Conservation (phyloP, 1,140 invertebrate genomes). For the Kradibia gibbosae region DNA sequence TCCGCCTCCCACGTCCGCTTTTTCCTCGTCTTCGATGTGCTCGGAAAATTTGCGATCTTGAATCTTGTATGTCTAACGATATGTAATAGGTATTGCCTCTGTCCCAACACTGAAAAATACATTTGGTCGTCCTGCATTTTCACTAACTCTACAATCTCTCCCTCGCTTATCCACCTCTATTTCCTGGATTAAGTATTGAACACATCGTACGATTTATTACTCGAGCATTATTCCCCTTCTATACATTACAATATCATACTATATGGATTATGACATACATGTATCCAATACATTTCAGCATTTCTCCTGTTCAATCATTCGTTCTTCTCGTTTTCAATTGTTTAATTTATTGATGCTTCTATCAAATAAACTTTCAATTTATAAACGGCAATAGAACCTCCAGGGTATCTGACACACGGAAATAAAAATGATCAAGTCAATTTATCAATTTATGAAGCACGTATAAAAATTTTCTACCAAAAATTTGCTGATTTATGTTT, state of each 20-base stretch:
- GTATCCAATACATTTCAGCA: background rate
- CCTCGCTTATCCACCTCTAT: background rate
- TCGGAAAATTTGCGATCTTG: conserved; percentile 19
- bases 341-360: background rate
- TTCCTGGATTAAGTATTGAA: background rate
- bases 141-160: background rate
- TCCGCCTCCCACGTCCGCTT: background rate
- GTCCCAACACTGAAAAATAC: background rate
- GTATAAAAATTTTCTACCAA: background rate
- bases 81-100: background rate
- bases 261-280: background rate
- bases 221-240: background rate
- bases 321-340: background rate
- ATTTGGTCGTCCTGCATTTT: background rate
- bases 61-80: conserved; percentile 13
- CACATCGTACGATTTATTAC: background rate
- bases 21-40: conserved; percentile 2
- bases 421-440: background rate
- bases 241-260: background rate
- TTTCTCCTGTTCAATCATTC: background rate
- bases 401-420: background rate
- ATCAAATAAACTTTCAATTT: background rate
- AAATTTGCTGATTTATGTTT: background rate
- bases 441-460: background rate
- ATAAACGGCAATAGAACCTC: background rate